A percentile compares a stretch with the other conserved stretches of the same genome.
Evolutionary conservation across 1,140 invertebrate species (phyloP).

Genomic region (Zaprionus inermis): DNA sequence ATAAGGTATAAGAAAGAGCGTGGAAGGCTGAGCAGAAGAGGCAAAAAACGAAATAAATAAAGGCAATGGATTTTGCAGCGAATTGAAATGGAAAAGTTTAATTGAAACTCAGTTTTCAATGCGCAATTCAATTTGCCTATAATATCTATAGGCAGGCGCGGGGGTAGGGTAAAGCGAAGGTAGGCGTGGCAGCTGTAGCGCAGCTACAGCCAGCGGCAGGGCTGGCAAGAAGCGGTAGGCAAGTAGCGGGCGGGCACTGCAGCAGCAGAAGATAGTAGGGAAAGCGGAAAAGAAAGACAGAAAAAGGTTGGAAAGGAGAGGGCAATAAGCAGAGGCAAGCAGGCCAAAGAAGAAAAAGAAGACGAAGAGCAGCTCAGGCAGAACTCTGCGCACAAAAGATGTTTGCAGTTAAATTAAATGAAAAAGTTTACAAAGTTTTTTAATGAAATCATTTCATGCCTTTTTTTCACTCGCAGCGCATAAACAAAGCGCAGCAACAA

Average conservation of each 20-base stretch:
- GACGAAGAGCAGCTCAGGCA: slow-evolving; percentile 8
- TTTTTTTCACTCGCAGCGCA: too few relatives aligned
- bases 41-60: not conserved
- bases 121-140: slow-evolving; percentile 42
- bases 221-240: slow-evolving; percentile 14
- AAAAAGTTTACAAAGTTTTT: slow-evolving; percentile 83
- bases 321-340: not conserved
- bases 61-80: slow-evolving; percentile 8
- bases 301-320: not conserved
- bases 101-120: slow-evolving; percentile 63
- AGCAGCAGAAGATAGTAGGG: not conserved
- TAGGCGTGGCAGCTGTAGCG: slow-evolving; percentile 18
- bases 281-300: not conserved
- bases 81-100: slow-evolving; percentile 76
- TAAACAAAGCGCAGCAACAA: slow-evolving; percentile 29
- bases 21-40: not conserved
- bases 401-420: slow-evolving; percentile 83
- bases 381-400: slow-evolving; percentile 65
- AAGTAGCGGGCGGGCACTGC: slow-evolving; percentile 1
- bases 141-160: slow-evolving; percentile 4
- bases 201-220: slow-evolving; percentile 19
- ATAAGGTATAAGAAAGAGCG: too few relatives aligned
- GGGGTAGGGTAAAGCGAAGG: not conserved
- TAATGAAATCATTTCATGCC: slow-evolving; percentile 82
- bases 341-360: slow-evolving; percentile 16